Evolutionary conservation across 1,140 invertebrate species (phyloP).

Genomic region (Diachasmimorpha longicaudata): DNA sequence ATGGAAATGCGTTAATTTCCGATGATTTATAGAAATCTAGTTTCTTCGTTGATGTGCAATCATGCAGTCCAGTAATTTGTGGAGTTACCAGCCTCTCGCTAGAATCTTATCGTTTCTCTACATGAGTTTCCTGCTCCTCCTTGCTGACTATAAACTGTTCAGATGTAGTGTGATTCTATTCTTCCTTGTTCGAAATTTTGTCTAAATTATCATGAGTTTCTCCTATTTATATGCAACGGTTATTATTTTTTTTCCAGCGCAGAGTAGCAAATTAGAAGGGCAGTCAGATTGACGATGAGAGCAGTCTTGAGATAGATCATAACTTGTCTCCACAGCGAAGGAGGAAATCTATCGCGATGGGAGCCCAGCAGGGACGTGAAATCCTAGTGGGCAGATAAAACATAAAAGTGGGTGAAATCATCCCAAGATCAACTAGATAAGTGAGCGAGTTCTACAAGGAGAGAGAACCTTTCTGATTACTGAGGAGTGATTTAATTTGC

Average conservation of each 20-base stretch:
- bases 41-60: too few species aligned
- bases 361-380: not conserved
- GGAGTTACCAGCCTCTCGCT: too few species aligned
- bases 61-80: too few species aligned
- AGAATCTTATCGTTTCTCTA: too few species aligned
- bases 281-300: not conserved
- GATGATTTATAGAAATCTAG: too few species aligned
- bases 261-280: not conserved
- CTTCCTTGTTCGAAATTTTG: too few species aligned
- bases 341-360: constrained; percentile 2
- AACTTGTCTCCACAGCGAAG: not conserved
- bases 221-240: too few species aligned
- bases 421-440: not conserved
- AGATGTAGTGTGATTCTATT: too few species aligned
- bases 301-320: not conserved
- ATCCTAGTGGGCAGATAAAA: constrained; percentile 16
- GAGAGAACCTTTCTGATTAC: not conserved
- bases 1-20: too few species aligned
- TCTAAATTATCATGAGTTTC: too few species aligned
- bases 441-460: not conserved
- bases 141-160: too few species aligned
- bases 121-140: too few species aligned
- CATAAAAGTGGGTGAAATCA: constrained; percentile 18
- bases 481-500: constrained; percentile 23
- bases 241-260: not conserved